phyloP scores from a whole-genome alignment of 2,888 invertebrate species.

The Drosophila colorata region DNA sequence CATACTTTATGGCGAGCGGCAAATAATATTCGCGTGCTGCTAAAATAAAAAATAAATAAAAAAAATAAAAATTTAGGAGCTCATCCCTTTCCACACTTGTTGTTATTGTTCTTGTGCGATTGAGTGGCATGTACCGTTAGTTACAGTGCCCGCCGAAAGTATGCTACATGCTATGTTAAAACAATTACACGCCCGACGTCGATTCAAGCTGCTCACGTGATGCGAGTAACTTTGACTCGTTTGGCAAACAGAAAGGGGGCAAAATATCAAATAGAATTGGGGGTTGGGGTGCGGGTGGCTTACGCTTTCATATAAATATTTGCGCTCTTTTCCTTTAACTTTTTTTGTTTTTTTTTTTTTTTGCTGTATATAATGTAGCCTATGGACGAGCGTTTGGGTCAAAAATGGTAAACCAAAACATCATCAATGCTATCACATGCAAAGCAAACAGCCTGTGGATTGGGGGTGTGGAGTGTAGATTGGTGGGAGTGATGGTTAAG shows the following conservation, averaged over 20 bases:
- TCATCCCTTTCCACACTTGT: neutral
- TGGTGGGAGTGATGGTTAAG: neutral
- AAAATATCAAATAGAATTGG: conserved; percentile 27
- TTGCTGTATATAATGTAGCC: conserved; percentile 24
- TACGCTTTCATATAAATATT: conserved; percentile 24
- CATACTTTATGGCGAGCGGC: conserved; percentile 70
- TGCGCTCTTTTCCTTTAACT: conserved; percentile 6
- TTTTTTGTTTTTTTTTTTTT: conserved; percentile 3
- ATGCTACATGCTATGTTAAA: conserved; percentile 38
- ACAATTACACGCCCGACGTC: conserved; percentile 54
- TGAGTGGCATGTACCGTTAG: conserved; percentile 76
- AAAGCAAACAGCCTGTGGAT: conserved; percentile 3
- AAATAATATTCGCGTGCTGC: conserved; percentile 76
- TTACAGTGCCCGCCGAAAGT: conserved; percentile 64
- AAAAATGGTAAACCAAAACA: conserved; percentile 68
- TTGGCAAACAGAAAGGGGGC: conserved; percentile 39
- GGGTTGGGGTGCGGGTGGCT: neutral
- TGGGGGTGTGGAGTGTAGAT: neutral
- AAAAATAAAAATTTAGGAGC: conserved; percentile 21
- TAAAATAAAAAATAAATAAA: conserved; percentile 29
- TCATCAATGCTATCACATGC: conserved; percentile 68
- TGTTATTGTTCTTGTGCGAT: conserved; percentile 60
- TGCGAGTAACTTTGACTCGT: conserved; percentile 73
- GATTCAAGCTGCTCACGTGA: conserved; percentile 30
- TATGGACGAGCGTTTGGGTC: conserved; percentile 23